phyloP scores from a whole-genome alignment of 1,140 invertebrate genomes.

The Euschistus heros region DNA sequence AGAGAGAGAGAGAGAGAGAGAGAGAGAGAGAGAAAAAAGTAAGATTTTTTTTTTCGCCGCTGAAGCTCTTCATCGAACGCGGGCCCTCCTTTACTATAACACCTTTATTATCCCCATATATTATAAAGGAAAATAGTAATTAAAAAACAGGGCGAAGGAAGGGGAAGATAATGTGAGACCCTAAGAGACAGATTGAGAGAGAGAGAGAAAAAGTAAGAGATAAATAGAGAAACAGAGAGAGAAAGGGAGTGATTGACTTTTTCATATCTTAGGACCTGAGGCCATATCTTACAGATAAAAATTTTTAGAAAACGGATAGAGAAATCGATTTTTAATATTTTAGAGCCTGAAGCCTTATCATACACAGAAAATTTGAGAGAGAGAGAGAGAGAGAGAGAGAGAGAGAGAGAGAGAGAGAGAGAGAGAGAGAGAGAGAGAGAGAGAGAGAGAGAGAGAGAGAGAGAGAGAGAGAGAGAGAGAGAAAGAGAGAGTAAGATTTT shows the following conservation, averaged over 20 bases:
- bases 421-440: neutral
- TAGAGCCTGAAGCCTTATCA: too few relatives aligned
- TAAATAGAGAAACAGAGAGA: neutral
- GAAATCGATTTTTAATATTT: too few relatives aligned
- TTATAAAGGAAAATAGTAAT: too few relatives aligned
- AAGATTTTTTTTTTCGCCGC: too few relatives aligned
- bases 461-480: neutral
- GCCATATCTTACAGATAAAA: too few relatives aligned
- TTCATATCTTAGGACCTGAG: too few relatives aligned
- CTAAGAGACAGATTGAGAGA: neutral
- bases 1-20: neutral
- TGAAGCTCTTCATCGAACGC: too few relatives aligned
- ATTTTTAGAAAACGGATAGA: too few relatives aligned
- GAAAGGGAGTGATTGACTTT: neutral
- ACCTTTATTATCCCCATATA: too few relatives aligned
- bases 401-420: neutral
- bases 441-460: neutral
- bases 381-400: neutral
- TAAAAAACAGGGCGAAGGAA: too few relatives aligned
- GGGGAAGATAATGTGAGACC: neutral
- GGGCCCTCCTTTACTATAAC: too few relatives aligned
- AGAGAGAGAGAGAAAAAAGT: neutral
- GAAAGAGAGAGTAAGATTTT: neutral
- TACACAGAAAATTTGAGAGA: neutral
- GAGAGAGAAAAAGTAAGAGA: neutral